A percentile compares a stretch with the other conserved stretches of the same genome.
Evolutionary conservation across 2,888 invertebrate genomes (phyloP).

Genomic region (Erebia palarica): DNA sequence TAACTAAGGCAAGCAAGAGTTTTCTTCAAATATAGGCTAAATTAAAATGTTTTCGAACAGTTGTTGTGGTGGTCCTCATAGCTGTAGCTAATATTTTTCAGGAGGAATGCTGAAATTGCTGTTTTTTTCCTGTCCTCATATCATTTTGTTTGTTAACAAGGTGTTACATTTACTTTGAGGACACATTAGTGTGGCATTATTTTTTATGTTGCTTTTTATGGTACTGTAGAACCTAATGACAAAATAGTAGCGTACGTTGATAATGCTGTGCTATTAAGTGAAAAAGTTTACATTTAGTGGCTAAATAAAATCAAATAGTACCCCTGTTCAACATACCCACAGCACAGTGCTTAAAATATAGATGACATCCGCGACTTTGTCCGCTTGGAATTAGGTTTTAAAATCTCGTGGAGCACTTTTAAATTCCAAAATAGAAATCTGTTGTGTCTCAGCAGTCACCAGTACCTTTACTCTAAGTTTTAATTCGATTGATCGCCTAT

Average conservation of each 20-base stretch:
- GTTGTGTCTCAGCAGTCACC: too few species aligned
- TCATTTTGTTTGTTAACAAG: not conserved
- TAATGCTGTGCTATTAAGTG: not conserved
- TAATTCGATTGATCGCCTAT: too few species aligned
- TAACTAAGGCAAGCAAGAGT: not conserved
- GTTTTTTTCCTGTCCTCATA: slow-evolving; percentile 6
- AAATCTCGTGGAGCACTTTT: too few species aligned
- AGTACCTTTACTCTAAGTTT: too few species aligned
- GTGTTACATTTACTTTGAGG: slow-evolving; percentile 1
- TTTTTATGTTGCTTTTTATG: slow-evolving; percentile 8
- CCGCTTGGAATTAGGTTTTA: too few species aligned
- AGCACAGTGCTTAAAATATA: too few species aligned
- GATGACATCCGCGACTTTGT: too few species aligned
- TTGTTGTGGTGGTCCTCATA: not conserved
- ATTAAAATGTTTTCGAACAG: not conserved
- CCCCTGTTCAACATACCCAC: too few species aligned
- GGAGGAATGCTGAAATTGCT: not conserved
- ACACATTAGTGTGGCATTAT: slow-evolving; percentile 7
- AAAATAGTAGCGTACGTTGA: slow-evolving; percentile 2
- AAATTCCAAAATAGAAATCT: too few species aligned
- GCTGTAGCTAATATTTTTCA: slow-evolving; percentile 9
- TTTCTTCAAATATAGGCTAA: not conserved
- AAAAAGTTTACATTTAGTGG: too few species aligned
- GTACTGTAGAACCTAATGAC: slow-evolving; percentile 8
- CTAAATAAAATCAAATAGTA: too few species aligned